Conservation (phyloP, 2,888 invertebrate genomes). For the Heteropelma amictum region DNA sequence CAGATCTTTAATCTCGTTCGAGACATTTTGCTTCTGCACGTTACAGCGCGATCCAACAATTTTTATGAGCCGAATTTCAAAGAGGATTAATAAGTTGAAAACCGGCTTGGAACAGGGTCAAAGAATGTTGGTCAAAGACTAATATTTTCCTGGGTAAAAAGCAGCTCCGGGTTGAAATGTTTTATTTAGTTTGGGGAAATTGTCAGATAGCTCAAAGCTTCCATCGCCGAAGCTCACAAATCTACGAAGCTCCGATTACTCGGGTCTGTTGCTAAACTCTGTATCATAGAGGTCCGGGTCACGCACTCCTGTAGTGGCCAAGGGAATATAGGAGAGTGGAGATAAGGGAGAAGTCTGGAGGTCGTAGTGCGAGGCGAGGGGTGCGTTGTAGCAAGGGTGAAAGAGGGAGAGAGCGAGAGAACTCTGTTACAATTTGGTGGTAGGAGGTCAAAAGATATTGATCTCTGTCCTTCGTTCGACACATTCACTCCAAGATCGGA, state of each 20-base stretch:
- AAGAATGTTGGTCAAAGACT: too few species aligned
- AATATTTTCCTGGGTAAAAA: not conserved
- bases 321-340: conserved; percentile 46
- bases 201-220: conserved; percentile 19
- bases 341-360: conserved; percentile 42
- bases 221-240: conserved; percentile 54
- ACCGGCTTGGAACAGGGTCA: too few species aligned
- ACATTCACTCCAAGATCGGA: conserved; percentile 53
- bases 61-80: too few species aligned
- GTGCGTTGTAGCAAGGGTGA: conserved; percentile 5
- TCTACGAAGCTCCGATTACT: conserved; percentile 27
- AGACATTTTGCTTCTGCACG: too few species aligned
- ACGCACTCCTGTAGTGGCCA: conserved; percentile 53
- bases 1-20: too few species aligned
- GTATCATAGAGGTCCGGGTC: conserved; percentile 55
- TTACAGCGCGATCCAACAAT: too few species aligned
- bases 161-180: not conserved
- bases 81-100: too few species aligned
- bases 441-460: conserved; percentile 60
- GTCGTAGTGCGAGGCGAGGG: conserved; percentile 23
- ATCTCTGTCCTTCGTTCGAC: conserved; percentile 60
- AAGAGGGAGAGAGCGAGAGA: conserved; percentile 28
- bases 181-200: not conserved
- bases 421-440: conserved; percentile 48
- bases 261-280: conserved; percentile 38